Conservation (phyloP, 1,140 invertebrate species). For the Thaumetopoea pityocampa region DNA sequence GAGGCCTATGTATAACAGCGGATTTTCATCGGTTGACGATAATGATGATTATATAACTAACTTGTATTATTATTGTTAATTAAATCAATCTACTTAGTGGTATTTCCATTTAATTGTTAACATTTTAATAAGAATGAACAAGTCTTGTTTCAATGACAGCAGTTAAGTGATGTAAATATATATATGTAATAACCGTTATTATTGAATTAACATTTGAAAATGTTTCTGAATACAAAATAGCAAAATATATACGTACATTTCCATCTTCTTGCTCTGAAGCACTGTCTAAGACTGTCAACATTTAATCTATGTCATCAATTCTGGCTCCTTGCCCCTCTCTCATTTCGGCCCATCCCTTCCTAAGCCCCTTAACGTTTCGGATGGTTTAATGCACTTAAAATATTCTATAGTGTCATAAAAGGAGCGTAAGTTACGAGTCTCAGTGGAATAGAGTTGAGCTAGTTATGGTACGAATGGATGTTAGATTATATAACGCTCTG, state of each 20-base stretch:
- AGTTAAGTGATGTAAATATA: no score
- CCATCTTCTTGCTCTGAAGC: conserved; percentile 11
- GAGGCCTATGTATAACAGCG: no score
- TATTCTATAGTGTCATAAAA: conserved; percentile 59
- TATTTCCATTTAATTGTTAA: no score
- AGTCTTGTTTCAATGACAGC: no score
- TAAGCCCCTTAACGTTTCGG: conserved; percentile 19
- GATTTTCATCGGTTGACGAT: no score
- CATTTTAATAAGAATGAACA: no score
- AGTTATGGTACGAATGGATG: conserved; percentile 9
- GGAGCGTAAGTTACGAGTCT: conserved; percentile 41
- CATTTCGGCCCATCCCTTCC: conserved; percentile 16
- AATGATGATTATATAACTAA: no score
- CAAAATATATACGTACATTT: conserved; percentile 13
- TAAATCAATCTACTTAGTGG: no score
- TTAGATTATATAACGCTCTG: conserved; percentile 8
- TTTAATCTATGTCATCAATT: conserved; percentile 30
- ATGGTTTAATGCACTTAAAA: conserved; percentile 51
- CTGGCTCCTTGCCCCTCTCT: conserved; percentile 1
- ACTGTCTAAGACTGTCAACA: conserved; percentile 5
- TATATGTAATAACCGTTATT: conserved; percentile 6
- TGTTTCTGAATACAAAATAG: conserved; percentile 1
- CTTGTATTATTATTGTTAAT: no score
- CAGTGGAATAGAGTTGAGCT: conserved; percentile 24
- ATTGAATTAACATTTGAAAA: not conserved